Evolutionary conservation across 2,797 vertebrate genomes (phyloP).

Genomic region (Linurgus olivaceus): DNA sequence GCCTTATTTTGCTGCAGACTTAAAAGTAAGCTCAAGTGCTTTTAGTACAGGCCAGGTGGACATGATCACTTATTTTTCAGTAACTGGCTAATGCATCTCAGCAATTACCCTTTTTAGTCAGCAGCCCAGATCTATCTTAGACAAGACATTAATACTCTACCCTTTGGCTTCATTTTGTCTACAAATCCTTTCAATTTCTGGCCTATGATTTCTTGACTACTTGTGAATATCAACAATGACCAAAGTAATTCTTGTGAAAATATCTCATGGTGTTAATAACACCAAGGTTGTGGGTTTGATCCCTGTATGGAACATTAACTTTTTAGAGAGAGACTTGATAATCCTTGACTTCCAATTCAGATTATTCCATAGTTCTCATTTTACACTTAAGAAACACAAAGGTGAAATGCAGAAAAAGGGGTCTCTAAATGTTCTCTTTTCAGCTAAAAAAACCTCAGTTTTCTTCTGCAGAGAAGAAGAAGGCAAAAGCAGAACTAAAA

Average conservation of each 20-base stretch:
- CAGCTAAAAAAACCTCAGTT: not conserved
- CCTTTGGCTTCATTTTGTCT: not conserved
- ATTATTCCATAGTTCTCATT: not conserved
- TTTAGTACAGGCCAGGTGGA: not conserved
- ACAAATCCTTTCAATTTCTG: not conserved
- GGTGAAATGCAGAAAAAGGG: not conserved
- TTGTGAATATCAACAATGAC: rapidly evolving
- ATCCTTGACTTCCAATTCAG: not conserved
- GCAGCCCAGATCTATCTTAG: not conserved
- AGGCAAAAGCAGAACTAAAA: not conserved
- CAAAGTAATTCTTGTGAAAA: not conserved
- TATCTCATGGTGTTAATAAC: not conserved
- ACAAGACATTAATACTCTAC: not conserved
- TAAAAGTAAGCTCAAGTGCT: not conserved
- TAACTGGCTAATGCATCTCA: not conserved
- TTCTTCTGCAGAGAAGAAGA: not conserved
- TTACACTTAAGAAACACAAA: not conserved
- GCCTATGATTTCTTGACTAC: not conserved
- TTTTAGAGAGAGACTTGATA: not conserved
- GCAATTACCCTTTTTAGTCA: not conserved
- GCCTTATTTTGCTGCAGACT: not conserved
- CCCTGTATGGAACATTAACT: not conserved
- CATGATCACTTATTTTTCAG: rapidly evolving
- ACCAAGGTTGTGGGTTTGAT: not conserved
- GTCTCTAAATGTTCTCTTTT: not conserved